Base-by-base conservation (phyloP, 2,113 vertebrate genomes). In the Heterotis niloticus region DNA sequence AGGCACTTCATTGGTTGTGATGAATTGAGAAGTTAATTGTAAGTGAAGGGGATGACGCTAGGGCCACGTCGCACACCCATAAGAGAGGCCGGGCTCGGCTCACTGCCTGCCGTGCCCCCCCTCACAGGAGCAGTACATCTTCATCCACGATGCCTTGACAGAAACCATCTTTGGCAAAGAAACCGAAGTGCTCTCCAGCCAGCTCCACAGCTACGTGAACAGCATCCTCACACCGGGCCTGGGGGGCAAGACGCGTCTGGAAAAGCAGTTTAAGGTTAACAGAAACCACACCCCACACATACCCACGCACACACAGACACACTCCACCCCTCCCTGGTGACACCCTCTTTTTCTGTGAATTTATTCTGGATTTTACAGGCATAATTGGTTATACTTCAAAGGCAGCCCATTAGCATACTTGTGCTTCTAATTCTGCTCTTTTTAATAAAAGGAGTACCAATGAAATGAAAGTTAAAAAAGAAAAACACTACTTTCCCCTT, bases 71-170 rank as follows among this genome's bases (percentile, higher is more conserved):
- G 59, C 4, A 1, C 10, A 14, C 71, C n/a, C 14, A 73, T 12
- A 4, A 44, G 71, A 54, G 54, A 74, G 28, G 52, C n/a, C 5
- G 5, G 3, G 9, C 71, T 28, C 65, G 60, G 18, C 79, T 79
- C 11, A 64, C 12, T 62, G 70, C 20, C 26, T 26, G n/a, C 17
- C 18, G 5, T 65, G 2, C 54, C 24, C 64, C 7, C 66, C 81
- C 82, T 81, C 88, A 24, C 75, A 98, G 96, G 97, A 98, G 87
- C 96, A 97, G 93, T 97, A 97, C 82, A 91, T 97, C 87, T 98
- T 98, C 89, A 97, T 96, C 87, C 97, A 98, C 17, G 94, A 97
- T 90, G 94, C 94, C 92, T 94, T 98, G 94, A 87, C 94, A 92
- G 97, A 98, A 94, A 95, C 96, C 89, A 94, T 96, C 86, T 90